Evolutionary conservation across 2,888 invertebrate species (phyloP), one percentile per base, ranked within the genome.

Genomic region (Pyrocoelia pectoralis): DNA sequence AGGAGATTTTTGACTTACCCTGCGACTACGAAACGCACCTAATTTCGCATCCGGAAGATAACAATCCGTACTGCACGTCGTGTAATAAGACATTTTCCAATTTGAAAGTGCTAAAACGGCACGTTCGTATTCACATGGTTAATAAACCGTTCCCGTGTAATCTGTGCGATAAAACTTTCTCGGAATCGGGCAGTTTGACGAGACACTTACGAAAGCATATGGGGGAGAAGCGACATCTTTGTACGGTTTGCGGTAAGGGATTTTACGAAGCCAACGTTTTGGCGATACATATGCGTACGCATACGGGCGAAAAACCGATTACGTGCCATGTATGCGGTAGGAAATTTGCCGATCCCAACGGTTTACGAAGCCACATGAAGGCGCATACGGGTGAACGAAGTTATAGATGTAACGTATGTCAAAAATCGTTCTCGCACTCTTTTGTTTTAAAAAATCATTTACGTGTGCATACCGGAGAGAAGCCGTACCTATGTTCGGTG

Each of bases 261-360:
- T 79, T 79, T 66, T 79, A 78, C 54, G 79, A 79, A 65, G 73
- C 76, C 5, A 77, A 76, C 50, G 76, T 77, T n/a, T 66, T 79
- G 15, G 68, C 73, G 0, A 71, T 77, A 15, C 79, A 79, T 59
- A 75, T 77, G 74, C 64, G 79, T 43, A 76, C 73, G 15, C 78
- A 79, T 61, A 77, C 77, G 4, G 78, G 78, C 2, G 77, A 79
- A 60, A 78, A 78, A 61, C 79, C 79, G 1, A 74, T 79, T 17
- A 67, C 71, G 51, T 79, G 79, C 56, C 68, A 72, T 18, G 66
- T 71, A 24, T 79, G 79, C 53, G 66, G 70, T 3, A 77, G 75
- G 56, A 70, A 68, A 41, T 79, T 79, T 65, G 68, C 77, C 1
- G 77, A 77, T 65, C 77, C 77, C 2, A 78, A 77, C 61, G 79